Conservation (phyloP, 2,113 vertebrate species). For the Pavo muticus region DNA sequence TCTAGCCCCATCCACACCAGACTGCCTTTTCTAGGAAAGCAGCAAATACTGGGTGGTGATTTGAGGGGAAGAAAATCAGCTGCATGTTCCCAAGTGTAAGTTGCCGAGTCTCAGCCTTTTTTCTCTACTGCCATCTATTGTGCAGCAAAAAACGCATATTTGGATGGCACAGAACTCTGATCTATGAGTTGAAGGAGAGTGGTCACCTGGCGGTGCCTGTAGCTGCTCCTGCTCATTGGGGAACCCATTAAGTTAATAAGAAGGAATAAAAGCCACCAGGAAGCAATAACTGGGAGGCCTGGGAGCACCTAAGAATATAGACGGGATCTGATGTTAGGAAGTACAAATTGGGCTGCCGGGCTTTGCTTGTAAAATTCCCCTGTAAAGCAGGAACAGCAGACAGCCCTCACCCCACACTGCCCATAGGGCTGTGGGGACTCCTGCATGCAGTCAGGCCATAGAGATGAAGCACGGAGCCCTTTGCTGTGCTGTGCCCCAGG, state of each 20-base stretch:
- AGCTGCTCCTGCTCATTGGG: constrained; percentile 14
- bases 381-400: not conserved
- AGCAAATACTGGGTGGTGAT: constrained; percentile 60
- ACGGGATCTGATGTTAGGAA: not conserved
- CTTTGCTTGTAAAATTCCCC: constrained; percentile 48
- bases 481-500: not conserved
- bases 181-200: constrained; percentile 22
- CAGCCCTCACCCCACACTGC: not conserved
- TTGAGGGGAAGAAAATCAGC: constrained; percentile 25
- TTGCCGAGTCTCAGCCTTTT: constrained; percentile 62
- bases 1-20: constrained; percentile 58
- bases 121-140: constrained; percentile 79
- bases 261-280: constrained; percentile 27
- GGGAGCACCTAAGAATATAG: constrained; percentile 24
- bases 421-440: not conserved
- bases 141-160: constrained; percentile 51
- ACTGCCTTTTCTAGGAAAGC: constrained; percentile 70
- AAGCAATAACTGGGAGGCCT: constrained; percentile 53
- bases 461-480: not conserved
- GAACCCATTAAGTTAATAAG: constrained; percentile 49
- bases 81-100: constrained; percentile 67
- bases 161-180: not conserved
- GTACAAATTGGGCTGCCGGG: not conserved
- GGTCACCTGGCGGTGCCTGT: not conserved
- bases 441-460: not conserved